Evolutionary conservation across 2,888 invertebrate genomes (phyloP).

Genomic region (Lithosia quadra): DNA sequence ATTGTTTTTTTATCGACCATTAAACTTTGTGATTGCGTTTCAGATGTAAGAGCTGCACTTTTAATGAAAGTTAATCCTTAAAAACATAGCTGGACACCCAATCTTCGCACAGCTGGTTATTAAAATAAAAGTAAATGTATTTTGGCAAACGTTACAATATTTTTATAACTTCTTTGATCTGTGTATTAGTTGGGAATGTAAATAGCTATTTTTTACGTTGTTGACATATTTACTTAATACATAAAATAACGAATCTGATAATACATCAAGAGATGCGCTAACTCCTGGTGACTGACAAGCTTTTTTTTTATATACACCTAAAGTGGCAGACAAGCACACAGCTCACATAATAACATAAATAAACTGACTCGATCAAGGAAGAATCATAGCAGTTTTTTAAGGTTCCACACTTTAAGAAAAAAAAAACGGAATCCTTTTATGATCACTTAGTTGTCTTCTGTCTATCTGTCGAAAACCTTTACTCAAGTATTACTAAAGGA

Average conservation of each 20-base stretch:
- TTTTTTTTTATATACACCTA: too few species aligned
- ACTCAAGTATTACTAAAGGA: too few species aligned
- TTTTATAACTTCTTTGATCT: constrained; percentile 5
- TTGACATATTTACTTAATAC: background rate
- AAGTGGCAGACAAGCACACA: too few species aligned
- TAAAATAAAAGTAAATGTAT: background rate
- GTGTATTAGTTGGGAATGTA: background rate
- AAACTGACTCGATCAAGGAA: too few species aligned
- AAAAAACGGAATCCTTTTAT: too few species aligned
- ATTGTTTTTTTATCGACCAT: background rate
- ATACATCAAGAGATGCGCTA: background rate
- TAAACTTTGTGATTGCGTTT: background rate
- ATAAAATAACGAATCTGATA: background rate
- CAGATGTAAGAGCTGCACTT: background rate
- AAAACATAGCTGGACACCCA: background rate
- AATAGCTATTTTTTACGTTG: background rate
- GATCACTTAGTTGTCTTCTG: too few species aligned
- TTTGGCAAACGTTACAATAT: background rate
- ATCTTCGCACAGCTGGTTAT: background rate
- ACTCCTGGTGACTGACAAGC: background rate
- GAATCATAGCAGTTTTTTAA: too few species aligned
- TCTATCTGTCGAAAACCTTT: too few species aligned
- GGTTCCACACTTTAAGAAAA: too few species aligned
- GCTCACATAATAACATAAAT: too few species aligned
- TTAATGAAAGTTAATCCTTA: constrained; percentile 1